Percentiles rank a stretch among this genome's conserved stretches.
Evolutionary conservation across 2,113 vertebrate genomes (phyloP).

Genomic region (Labrus mixtus): DNA sequence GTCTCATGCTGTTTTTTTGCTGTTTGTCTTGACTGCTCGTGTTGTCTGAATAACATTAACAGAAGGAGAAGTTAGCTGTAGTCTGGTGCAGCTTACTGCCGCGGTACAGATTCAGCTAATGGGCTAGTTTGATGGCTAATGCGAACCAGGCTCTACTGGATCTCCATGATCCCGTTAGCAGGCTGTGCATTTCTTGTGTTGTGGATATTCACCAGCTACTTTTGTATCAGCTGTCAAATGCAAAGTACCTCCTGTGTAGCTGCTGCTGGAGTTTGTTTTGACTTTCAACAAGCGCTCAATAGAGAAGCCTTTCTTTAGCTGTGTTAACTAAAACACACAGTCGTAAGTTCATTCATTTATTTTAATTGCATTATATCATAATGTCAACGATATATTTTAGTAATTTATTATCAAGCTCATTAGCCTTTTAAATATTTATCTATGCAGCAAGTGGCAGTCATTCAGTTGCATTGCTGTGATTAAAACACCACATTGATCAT

Average conservation of each 20-base stretch:
- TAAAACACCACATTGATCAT: neutral
- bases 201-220: neutral
- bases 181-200: neutral
- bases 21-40: neutral
- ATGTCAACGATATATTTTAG: neutral
- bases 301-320: neutral
- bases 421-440: neutral
- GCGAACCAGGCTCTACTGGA: slow-evolving; percentile 15
- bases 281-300: slow-evolving; percentile 18
- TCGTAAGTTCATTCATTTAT: no score
- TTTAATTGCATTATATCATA: no score
- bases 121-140: slow-evolving; percentile 47
- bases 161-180: slow-evolving; percentile 3
- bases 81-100: slow-evolving; percentile 1
- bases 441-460: no score
- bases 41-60: neutral
- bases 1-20: neutral
- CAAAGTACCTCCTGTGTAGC: neutral
- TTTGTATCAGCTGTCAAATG: neutral
- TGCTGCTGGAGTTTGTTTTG: slow-evolving; percentile 57
- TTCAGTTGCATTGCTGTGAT: neutral
- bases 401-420: neutral
- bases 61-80: no score
- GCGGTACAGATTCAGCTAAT: neutral
- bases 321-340: neutral